A percentile compares a stretch with the other conserved stretches of the same genome.
These are phyloP conservation scores for Knipowitschia caucasica DNA, from an alignment of 2,797 vertebrate genomes.

Conservation along the genomic window DNA sequence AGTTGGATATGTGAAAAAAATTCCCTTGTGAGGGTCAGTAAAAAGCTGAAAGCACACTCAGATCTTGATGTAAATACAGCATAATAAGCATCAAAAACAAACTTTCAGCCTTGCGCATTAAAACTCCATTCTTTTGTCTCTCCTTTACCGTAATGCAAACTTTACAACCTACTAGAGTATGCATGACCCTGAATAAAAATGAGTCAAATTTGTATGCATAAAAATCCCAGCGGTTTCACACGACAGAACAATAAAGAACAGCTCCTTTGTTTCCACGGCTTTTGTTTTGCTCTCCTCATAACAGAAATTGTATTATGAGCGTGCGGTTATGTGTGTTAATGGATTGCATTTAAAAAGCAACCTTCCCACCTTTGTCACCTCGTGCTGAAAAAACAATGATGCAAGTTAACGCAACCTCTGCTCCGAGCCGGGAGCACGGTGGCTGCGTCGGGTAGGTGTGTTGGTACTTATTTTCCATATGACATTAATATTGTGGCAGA, in stretches of 20 bases:
- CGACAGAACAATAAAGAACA: background rate
- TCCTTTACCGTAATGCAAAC: background rate
- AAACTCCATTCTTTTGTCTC: background rate
- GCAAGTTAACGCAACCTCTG: constrained; percentile 55
- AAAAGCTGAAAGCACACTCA: background rate
- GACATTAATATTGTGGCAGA: constrained; percentile 62
- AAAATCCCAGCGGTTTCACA: background rate
- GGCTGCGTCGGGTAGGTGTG: constrained; percentile 42
- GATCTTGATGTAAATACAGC: background rate
- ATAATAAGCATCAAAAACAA: background rate
- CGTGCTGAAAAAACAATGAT: constrained; percentile 44
- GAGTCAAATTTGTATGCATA: background rate
- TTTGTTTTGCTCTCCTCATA: constrained; percentile 11
- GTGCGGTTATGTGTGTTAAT: constrained; percentile 32
- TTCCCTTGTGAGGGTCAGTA: background rate
- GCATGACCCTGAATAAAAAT: background rate
- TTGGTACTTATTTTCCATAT: constrained; percentile 58
- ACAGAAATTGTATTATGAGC: constrained; percentile 19
- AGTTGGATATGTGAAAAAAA: background rate
- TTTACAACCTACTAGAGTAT: background rate
- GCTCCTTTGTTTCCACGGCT: constrained; percentile 1
- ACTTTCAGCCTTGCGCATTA: background rate
- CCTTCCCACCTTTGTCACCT: constrained; percentile 45
- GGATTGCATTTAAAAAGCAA: constrained; percentile 43
- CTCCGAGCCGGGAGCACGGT: constrained; percentile 24